These are phyloP conservation scores for Drosophila imparisetae DNA, from an alignment of 2,888 invertebrate genomes.

Conservation along the genomic window DNA sequence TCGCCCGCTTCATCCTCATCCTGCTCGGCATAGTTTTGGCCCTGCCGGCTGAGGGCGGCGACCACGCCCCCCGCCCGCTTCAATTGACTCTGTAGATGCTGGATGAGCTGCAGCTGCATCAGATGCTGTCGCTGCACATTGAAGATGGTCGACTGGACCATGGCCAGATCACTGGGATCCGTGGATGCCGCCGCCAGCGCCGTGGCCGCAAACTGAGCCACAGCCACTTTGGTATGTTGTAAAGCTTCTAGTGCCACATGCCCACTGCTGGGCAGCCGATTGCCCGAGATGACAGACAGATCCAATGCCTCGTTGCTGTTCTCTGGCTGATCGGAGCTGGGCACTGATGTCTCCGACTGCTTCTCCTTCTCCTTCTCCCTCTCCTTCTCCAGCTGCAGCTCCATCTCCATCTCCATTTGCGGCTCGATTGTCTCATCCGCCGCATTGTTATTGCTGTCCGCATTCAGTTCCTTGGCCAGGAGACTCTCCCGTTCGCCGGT, in stretches of 20 bases:
- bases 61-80: conserved; percentile 74
- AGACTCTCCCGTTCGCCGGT: conserved; percentile 48
- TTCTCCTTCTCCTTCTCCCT: conserved; percentile 20
- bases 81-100: conserved; percentile 96
- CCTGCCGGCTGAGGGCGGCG: conserved; percentile 52
- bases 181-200: conserved; percentile 87
- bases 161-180: conserved; percentile 90
- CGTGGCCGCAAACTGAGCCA: conserved; percentile 96
- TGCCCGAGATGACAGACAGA: conserved; percentile 79
- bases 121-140: conserved; percentile 98
- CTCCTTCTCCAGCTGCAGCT: conserved; percentile 23
- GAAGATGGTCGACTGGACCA: conserved; percentile 95
- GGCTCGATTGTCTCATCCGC: conserved; percentile 30
- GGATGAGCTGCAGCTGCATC: conserved; percentile 96
- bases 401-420: conserved; percentile 15
- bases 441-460: conserved; percentile 83
- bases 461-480: conserved; percentile 81
- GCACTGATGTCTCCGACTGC: conserved; percentile 20
- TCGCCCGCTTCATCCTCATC: conserved; percentile 20
- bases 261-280: conserved; percentile 84
- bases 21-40: conserved; percentile 18
- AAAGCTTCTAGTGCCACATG: conserved; percentile 96
- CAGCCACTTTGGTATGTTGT: conserved; percentile 91
- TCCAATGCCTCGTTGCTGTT: conserved; percentile 83
- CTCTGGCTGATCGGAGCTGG: conserved; percentile 39